Conservation (phyloP, 2,888 invertebrate genomes). For the Limnephilus auricula region DNA sequence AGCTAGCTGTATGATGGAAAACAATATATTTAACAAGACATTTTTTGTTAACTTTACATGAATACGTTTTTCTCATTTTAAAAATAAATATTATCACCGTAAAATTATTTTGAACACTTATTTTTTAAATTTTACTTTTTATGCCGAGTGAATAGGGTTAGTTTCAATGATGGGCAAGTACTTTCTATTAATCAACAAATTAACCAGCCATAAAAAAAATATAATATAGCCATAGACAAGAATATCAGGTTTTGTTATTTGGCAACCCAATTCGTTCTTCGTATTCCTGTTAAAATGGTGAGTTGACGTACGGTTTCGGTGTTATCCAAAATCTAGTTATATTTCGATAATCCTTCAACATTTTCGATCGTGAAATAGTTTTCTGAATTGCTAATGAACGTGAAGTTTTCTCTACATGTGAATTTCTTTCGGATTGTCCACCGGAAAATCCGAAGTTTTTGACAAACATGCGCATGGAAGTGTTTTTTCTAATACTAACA, state of each 20-base stretch:
- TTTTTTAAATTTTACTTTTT: neutral
- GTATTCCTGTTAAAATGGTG: slow-evolving; percentile 57
- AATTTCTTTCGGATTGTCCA: neutral
- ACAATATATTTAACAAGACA: no score
- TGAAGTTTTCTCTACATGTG: neutral
- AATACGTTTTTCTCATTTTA: no score
- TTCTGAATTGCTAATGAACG: neutral
- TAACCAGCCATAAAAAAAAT: neutral
- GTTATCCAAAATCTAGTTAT: slow-evolving; percentile 26
- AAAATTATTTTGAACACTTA: no score
- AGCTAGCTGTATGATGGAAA: no score
- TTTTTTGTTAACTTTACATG: no score
- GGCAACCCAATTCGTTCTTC: slow-evolving; percentile 50
- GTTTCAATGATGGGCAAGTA: neutral
- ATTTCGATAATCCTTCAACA: slow-evolving; percentile 15
- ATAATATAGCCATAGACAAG: neutral
- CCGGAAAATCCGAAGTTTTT: neutral
- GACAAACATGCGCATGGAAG: neutral
- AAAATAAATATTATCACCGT: no score
- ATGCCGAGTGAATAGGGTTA: neutral
- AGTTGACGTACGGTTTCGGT: slow-evolving; percentile 49
- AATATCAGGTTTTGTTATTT: neutral
- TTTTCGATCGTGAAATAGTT: neutral
- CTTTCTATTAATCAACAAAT: neutral
- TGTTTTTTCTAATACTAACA: slow-evolving; percentile 6